Percentiles rank a stretch among this genome's conserved stretches.
Conservation (phyloP, 2,888 invertebrate species). For the Trileptium ribeirensis region DNA sequence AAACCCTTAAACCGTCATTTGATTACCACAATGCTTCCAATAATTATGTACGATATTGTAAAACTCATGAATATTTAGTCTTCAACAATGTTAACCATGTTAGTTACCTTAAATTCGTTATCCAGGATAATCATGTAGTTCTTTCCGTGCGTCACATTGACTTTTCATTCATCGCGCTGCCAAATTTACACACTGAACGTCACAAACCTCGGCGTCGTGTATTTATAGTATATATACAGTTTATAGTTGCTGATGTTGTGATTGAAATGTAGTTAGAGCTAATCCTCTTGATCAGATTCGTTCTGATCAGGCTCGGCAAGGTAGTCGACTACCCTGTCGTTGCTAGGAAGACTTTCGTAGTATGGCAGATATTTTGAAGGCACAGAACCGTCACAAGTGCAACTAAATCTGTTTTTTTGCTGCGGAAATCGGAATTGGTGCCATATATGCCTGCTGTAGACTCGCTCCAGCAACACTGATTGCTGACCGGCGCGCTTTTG, state of each 20-base stretch:
- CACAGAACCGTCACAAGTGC: background rate
- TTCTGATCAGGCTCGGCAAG: background rate
- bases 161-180: no score
- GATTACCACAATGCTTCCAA: no score
- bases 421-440: background rate
- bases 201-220: no score
- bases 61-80: conserved; percentile 7
- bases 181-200: no score
- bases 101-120: no score
- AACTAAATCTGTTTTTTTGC: background rate
- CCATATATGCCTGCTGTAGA: background rate
- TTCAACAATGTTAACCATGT: background rate
- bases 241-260: no score
- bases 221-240: no score
- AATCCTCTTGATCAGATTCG: background rate
- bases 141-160: no score
- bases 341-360: background rate
- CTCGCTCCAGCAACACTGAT: background rate
- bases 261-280: no score
- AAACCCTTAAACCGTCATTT: no score
- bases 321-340: background rate
- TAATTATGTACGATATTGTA: background rate
- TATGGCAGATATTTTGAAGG: background rate
- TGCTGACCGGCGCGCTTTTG: background rate
- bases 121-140: no score